A percentile compares a stretch with the other conserved stretches of the same genome.
These are phyloP conservation scores for Dicranocentrus wangi DNA, from an alignment of 2,888 invertebrate genomes.

Conservation along the genomic window DNA sequence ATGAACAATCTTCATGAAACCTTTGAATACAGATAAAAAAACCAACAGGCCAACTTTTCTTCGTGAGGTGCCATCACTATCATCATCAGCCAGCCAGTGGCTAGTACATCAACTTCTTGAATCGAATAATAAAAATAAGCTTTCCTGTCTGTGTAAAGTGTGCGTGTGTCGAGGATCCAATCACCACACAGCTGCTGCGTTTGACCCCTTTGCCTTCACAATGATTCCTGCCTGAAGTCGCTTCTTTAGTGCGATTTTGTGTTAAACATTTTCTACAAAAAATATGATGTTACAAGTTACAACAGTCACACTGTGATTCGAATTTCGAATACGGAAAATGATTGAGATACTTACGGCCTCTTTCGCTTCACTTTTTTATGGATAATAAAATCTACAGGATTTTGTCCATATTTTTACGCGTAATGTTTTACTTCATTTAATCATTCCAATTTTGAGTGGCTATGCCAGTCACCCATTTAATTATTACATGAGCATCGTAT, in stretches of 20 bases:
- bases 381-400: no score
- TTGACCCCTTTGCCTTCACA: slow-evolving; percentile 8
- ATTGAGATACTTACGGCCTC: no score
- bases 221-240: background rate
- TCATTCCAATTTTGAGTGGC: no score
- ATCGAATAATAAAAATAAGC: slow-evolving; percentile 14
- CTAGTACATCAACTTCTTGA: slow-evolving; percentile 27
- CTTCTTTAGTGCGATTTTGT: background rate
- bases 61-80: slow-evolving; percentile 42
- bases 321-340: no score
- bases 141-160: slow-evolving; percentile 13
- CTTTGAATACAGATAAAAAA: background rate
- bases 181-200: background rate
- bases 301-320: no score
- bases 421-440: no score
- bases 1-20: background rate
- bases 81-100: slow-evolving; percentile 35
- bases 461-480: no score
- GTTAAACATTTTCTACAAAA: no score
- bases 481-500: no score
- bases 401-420: no score
- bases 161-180: slow-evolving; percentile 4
- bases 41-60: slow-evolving; percentile 31
- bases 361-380: no score
- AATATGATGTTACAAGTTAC: no score